These are phyloP conservation scores for Schrankia costaestrigalis DNA, from an alignment of 2,888 invertebrate species.

Conservation along the genomic window DNA sequence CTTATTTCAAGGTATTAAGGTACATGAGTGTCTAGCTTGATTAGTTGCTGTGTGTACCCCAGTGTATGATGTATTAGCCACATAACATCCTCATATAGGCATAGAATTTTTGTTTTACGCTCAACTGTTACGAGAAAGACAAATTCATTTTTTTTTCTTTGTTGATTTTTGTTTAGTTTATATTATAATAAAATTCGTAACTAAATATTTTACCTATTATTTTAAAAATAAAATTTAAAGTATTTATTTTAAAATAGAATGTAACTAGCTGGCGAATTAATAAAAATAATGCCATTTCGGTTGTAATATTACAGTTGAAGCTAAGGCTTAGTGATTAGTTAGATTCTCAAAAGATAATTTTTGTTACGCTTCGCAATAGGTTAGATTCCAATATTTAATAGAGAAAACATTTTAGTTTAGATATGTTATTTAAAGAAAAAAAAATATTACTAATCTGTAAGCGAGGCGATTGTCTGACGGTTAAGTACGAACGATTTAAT, in stretches of 20 bases:
- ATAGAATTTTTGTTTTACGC: constrained; percentile 35
- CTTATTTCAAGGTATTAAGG: too few relatives aligned
- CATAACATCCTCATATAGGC: constrained; percentile 60
- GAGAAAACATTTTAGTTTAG: constrained; percentile 57
- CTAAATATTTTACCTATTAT: constrained; percentile 21
- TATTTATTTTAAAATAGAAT: constrained; percentile 29
- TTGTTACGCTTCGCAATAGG: constrained; percentile 67
- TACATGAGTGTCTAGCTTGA: too few relatives aligned
- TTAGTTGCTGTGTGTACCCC: too few relatives aligned
- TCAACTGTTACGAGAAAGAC: constrained; percentile 41
- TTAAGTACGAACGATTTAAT: constrained; percentile 42
- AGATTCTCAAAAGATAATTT: constrained; percentile 67
- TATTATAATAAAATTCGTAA: constrained; percentile 21
- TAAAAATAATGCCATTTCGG: constrained; percentile 44
- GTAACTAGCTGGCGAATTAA: constrained; percentile 29
- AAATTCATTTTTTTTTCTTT: constrained; percentile 24
- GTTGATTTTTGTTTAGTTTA: constrained; percentile 31
- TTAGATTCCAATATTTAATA: constrained; percentile 59
- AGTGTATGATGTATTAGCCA: constrained; percentile 64
- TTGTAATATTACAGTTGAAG: constrained; percentile 49
- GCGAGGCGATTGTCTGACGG: constrained; percentile 31
- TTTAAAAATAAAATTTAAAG: constrained; percentile 21
- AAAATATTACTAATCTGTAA: constrained; percentile 33
- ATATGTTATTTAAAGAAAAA: constrained; percentile 38
- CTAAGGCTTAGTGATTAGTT: constrained; percentile 70